Base-by-base conservation (phyloP, 2,888 invertebrate species). In the Lydus trimaculatus region DNA sequence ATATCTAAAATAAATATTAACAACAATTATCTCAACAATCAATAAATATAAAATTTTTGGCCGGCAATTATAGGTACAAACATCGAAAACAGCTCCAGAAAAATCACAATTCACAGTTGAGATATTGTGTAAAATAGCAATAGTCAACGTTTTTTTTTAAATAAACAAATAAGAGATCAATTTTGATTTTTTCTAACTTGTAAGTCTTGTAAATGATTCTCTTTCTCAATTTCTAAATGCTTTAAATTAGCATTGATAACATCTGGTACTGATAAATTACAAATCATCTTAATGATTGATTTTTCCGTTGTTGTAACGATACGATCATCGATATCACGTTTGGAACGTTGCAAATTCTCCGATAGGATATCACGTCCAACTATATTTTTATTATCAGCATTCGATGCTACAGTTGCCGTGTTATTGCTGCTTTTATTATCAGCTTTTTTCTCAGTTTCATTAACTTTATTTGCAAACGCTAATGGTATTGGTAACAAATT, bases 321-420 rank as follows among this genome's bases (percentile, higher is more conserved):
- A n/a, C 17, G 43, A 43, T n/a, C 17, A 48, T 48, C 48, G 20
- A 52, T 25, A 25, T 52, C 11, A 11, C 52, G 52, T 25, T 52
- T 52, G 4, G 20, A 31, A 25, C 59, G n/a, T 33, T 59, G 17
- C 20, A n/a, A n/a, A 61, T 67, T 56, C 8, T 69, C 67, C n/a
- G 74, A 72, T 64, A 73, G 58, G 64, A 74, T 76, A 62, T 77
- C 75, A 48, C 74, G 69, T 72, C 75, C 66, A 59, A 72, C 71
- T 61, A 71, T 58, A 58, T 72, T 71, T 20, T 63, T 61, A 31
- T 73, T 70, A 58, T 72, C 65, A 6, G 58, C 31, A 64, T 70
- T 67, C 25, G 71, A 64, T 7, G 60, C 61, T 61, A 43, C 63
- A 56, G 6, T 65, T 67, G 61, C 48, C 2, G 15, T 60, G 8